Evolutionary conservation across 64 coral and sea anemone species (phyloP).

Genomic region (Exaiptasia diaphana): DNA sequence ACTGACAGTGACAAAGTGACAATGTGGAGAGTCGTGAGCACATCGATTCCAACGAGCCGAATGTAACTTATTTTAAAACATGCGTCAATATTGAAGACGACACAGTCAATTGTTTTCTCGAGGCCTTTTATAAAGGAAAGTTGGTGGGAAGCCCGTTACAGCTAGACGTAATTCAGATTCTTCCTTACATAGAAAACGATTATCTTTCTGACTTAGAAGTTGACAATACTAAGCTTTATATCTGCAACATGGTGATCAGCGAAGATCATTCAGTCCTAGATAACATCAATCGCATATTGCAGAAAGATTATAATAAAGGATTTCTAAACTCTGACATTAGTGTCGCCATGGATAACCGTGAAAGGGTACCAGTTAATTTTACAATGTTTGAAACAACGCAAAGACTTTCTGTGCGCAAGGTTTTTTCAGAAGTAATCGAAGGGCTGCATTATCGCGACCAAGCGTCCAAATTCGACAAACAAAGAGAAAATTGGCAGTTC

Average conservation of each 20-base stretch:
- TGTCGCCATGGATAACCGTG: neutral
- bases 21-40: too few species aligned
- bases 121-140: neutral
- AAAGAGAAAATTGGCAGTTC: neutral
- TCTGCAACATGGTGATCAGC: neutral
- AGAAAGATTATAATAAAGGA: neutral
- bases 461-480: neutral
- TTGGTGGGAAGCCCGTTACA: neutral
- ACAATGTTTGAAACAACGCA: neutral
- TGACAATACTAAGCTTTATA: neutral
- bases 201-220: neutral
- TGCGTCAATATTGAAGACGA: too few species aligned
- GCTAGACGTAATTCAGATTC: neutral
- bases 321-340: neutral
- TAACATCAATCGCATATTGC: neutral
- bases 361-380: neutral
- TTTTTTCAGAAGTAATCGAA: neutral
- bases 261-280: neutral
- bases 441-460: neutral
- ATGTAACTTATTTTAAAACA: too few species aligned
- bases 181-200: neutral
- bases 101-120: too few species aligned
- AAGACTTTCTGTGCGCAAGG: neutral
- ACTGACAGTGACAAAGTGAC: too few species aligned
- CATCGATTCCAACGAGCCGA: too few species aligned